Evolutionary conservation across 1,140 invertebrate genomes (phyloP).

Genomic region (Zaprionus davidi): DNA sequence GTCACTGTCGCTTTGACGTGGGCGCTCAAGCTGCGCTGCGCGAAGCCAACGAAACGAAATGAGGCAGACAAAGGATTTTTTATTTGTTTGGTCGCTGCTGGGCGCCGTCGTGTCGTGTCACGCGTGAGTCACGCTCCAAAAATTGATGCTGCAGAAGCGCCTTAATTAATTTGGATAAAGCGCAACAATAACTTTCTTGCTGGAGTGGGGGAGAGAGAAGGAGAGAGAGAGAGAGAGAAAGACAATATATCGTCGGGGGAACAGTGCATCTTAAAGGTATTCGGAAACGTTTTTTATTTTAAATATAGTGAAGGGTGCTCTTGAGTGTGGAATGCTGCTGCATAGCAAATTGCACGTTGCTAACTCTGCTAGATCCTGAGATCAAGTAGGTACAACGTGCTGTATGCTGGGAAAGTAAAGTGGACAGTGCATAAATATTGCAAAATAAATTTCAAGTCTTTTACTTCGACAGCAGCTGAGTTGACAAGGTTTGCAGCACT

Average conservation of each 20-base stretch:
- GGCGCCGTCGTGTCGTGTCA: slow-evolving; percentile 23
- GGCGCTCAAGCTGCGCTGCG: not conserved
- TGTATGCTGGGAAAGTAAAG: no score
- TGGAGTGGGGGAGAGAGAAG: not conserved
- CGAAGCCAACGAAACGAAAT: not conserved
- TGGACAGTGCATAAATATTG: no score
- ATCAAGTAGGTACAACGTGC: no score
- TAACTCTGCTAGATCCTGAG: no score
- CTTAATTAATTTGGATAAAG: slow-evolving; percentile 25
- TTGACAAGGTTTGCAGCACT: no score
- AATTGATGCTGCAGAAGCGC: slow-evolving; percentile 6
- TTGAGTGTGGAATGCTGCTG: not conserved
- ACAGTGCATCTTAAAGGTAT: not conserved
- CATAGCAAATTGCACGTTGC: not conserved
- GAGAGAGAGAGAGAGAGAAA: no score
- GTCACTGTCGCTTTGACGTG: slow-evolving; percentile 32
- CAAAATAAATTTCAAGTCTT: no score
- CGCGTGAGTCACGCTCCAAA: slow-evolving; percentile 38
- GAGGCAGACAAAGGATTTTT: slow-evolving; percentile 11
- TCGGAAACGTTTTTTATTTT: not conserved
- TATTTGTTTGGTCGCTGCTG: not conserved
- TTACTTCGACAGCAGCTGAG: no score
- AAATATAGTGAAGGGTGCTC: not conserved
- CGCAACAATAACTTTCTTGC: slow-evolving; percentile 1
- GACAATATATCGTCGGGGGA: not conserved